Percentiles rank a stretch among this genome's conserved stretches.
These are phyloP conservation scores for Hozukius guyotensis DNA, from an alignment of 2,797 vertebrate species.

Conservation along the genomic window DNA sequence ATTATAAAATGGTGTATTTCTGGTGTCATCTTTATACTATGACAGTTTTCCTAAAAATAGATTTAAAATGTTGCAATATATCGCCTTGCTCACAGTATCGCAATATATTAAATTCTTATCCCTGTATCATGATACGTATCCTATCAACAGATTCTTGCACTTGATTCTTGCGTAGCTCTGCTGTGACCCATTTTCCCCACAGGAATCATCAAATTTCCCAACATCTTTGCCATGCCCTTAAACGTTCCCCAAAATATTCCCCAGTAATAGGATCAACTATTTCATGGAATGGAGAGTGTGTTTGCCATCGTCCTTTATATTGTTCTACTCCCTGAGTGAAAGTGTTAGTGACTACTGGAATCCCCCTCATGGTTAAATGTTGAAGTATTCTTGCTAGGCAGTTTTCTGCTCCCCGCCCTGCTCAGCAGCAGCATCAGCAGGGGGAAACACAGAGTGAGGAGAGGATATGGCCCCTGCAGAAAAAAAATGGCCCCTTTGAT, in stretches of 20 bases:
- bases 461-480: constrained; percentile 54
- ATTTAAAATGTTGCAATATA: neutral
- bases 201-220: neutral
- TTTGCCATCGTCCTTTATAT: constrained; percentile 17
- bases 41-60: neutral
- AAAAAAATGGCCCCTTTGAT: constrained; percentile 72
- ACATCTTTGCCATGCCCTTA: neutral
- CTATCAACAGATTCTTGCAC: neutral
- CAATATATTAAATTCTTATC: neutral
- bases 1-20: neutral
- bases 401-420: constrained; percentile 44
- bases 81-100: neutral
- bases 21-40: neutral
- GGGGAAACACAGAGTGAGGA: constrained; percentile 42
- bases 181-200: constrained; percentile 11
- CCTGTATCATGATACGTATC: neutral
- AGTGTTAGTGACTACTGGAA: constrained; percentile 27
- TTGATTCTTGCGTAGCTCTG: neutral
- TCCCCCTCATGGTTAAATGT: constrained; percentile 41
- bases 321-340: constrained; percentile 13
- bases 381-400: constrained; percentile 39
- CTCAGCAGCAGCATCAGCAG: constrained; percentile 52
- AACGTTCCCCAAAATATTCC: constrained; percentile 3
- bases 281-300: neutral
- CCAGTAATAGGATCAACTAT: neutral